phyloP scores from a whole-genome alignment of 2,888 invertebrate species.

The Coelinius sp. region DNA sequence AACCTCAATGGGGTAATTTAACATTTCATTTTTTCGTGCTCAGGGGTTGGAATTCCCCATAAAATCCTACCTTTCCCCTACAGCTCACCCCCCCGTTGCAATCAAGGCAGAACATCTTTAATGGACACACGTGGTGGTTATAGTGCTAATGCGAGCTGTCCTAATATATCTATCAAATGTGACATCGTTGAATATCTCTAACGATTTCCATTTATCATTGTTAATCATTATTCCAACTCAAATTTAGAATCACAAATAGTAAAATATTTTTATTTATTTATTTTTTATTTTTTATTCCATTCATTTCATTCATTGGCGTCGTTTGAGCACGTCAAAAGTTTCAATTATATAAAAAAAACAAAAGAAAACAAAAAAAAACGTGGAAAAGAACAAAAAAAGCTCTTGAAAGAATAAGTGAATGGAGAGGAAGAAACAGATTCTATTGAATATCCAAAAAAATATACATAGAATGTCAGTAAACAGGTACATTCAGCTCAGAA shows the following conservation, averaged over 20 bases:
- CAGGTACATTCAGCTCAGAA: background rate
- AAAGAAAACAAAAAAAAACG: background rate
- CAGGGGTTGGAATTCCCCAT: no score
- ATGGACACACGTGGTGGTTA: conserved; percentile 79
- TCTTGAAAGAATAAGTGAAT: background rate
- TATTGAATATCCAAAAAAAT: background rate
- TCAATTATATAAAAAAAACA: conserved; percentile 46
- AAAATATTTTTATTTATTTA: no score
- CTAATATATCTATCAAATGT: conserved; percentile 95
- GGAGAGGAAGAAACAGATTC: background rate
- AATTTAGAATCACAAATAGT: conserved; percentile 1
- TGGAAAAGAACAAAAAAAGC: background rate
- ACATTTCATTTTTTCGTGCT: no score
- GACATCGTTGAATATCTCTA: conserved; percentile 95
- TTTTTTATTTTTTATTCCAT: no score
- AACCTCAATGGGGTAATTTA: no score
- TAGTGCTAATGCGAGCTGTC: conserved; percentile 86
- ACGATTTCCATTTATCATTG: conserved; percentile 50
- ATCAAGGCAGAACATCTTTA: no score
- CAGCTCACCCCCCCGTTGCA: no score
- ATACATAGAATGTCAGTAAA: no score
- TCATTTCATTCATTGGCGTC: conserved; percentile 10
- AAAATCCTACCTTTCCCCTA: no score
- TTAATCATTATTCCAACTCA: background rate
- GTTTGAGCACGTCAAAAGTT: conserved; percentile 42